phyloP scores from a whole-genome alignment of 2,113 vertebrate species.

The Pholis gunnellus region DNA sequence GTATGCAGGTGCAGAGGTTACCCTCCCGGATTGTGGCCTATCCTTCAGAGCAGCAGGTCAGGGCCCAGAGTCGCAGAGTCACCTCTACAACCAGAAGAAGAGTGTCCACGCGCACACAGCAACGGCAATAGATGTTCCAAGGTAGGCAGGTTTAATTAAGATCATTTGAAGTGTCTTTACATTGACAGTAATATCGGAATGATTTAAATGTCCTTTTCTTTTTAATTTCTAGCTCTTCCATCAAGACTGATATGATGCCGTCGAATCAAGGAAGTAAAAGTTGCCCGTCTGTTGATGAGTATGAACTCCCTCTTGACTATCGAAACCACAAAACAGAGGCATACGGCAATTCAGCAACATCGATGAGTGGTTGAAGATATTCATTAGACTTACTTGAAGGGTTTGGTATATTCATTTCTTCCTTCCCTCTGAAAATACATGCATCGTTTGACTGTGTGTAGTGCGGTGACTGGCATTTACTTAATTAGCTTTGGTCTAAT shows the following conservation, averaged over 20 bases:
- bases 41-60: slow-evolving; percentile 78
- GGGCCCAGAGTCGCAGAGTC: slow-evolving; percentile 73
- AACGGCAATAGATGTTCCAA: slow-evolving; percentile 73
- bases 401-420: slow-evolving; percentile 46
- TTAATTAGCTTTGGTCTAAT: slow-evolving; percentile 50
- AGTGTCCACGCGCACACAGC: slow-evolving; percentile 57
- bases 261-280: slow-evolving; percentile 54
- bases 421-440: slow-evolving; percentile 40
- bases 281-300: slow-evolving; percentile 59
- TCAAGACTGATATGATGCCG: slow-evolving; percentile 45
- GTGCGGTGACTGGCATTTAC: slow-evolving; percentile 47
- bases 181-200: neutral
- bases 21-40: slow-evolving; percentile 83
- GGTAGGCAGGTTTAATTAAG: slow-evolving; percentile 50
- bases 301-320: slow-evolving; percentile 61
- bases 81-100: slow-evolving; percentile 76
- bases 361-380: slow-evolving; percentile 47
- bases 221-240: slow-evolving; percentile 52
- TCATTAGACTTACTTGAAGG: slow-evolving; percentile 71
- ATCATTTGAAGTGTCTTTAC: neutral
- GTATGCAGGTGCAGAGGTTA: slow-evolving; percentile 77
- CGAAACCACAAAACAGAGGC: slow-evolving; percentile 43
- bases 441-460: slow-evolving; percentile 44
- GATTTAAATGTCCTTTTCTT: slow-evolving; percentile 35
- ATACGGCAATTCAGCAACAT: slow-evolving; percentile 53